phyloP scores from a whole-genome alignment of 1,140 invertebrate genomes.

The Bombus picipes region DNA sequence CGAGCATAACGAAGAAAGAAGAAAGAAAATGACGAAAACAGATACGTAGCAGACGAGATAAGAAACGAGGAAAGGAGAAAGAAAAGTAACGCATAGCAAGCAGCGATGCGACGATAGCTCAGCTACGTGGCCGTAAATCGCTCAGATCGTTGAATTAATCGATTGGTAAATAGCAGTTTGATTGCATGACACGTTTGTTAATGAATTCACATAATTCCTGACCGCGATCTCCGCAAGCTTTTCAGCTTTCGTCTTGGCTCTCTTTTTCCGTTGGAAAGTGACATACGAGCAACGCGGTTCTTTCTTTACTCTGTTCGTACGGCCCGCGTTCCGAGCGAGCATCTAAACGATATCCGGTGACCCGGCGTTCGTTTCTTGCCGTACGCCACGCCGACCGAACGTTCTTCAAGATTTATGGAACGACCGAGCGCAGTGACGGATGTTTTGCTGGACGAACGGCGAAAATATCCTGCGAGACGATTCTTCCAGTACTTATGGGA shows the following conservation, averaged over 20 bases:
- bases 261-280: conserved; percentile 39
- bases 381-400: background rate
- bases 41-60: background rate
- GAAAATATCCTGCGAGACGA: conserved; percentile 20
- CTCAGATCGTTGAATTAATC: conserved; percentile 45
- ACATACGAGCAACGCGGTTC: conserved; percentile 20
- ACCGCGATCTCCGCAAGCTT: background rate
- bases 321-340: background rate
- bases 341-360: conserved; percentile 45
- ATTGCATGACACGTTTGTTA: conserved; percentile 56
- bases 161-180: conserved; percentile 56
- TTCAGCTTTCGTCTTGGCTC: background rate
- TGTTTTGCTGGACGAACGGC: conserved; percentile 11
- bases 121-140: conserved; percentile 29
- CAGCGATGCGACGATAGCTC: background rate
- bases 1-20: background rate
- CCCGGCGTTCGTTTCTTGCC: conserved; percentile 39
- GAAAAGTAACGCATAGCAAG: background rate
- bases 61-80: background rate
- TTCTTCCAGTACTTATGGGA: background rate
- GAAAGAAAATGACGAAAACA: background rate
- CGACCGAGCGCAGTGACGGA: background rate
- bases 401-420: conserved; percentile 53
- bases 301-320: background rate
- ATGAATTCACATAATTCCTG: conserved; percentile 46